phyloP scores from a whole-genome alignment of 2,888 invertebrate species.

The Sarcophaga carnaria region DNA sequence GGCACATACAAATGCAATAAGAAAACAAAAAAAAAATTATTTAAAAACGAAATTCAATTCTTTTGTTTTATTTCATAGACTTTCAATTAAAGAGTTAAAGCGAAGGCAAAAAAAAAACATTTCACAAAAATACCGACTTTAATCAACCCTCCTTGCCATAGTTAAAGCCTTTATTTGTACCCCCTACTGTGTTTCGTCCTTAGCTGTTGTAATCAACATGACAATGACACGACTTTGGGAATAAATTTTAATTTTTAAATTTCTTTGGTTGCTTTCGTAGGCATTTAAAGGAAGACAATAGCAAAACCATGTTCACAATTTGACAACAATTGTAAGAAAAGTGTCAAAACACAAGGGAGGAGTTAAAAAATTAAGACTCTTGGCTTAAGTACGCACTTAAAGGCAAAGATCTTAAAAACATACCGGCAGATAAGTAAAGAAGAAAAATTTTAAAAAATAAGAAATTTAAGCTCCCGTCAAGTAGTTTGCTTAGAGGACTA shows the following conservation, averaged over 20 bases:
- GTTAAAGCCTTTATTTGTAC: not conserved
- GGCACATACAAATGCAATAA: constrained; percentile 45
- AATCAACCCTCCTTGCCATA: constrained; percentile 22
- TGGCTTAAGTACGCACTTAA: no score
- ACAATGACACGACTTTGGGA: constrained; percentile 9
- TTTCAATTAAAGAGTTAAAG: constrained; percentile 60
- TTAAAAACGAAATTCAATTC: constrained; percentile 25
- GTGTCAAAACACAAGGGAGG: no score
- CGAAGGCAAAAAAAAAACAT: constrained; percentile 40
- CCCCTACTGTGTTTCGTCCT: not conserved
- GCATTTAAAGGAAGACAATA: constrained; percentile 5
- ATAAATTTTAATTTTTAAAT: not conserved
- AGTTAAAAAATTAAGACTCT: no score
- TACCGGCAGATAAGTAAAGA: no score
- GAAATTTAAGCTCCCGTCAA: no score
- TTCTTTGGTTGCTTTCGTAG: not conserved
- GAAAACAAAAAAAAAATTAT: not conserved
- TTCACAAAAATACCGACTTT: constrained; percentile 1
- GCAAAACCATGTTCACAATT: not conserved
- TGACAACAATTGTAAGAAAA: not conserved
- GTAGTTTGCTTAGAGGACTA: no score
- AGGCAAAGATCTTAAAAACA: no score
- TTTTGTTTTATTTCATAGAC: constrained; percentile 62
- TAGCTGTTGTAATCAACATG: not conserved
- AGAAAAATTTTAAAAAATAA: no score